phyloP scores from a whole-genome alignment of 37 sponge, comb jelly and placozoan species.

The Theonella swinhoei region DNA sequence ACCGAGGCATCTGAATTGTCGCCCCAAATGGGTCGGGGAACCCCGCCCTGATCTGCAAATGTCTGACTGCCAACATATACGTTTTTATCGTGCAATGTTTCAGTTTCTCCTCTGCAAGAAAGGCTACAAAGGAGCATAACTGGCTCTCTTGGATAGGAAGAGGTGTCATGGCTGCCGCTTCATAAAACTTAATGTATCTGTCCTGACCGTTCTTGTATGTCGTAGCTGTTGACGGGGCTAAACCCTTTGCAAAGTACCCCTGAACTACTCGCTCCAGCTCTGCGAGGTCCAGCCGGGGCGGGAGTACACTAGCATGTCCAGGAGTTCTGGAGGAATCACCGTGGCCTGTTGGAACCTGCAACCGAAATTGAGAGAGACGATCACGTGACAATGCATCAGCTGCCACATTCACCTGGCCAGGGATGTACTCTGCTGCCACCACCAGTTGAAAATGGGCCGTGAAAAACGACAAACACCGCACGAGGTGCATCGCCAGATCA shows the following conservation, averaged over 20 bases:
- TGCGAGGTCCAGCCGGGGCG: conserved; percentile 42
- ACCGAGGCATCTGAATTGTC: conserved; percentile 25
- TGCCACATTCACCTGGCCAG: conserved; percentile 25
- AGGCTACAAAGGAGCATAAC: conserved; percentile 22
- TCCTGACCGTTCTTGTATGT: no score
- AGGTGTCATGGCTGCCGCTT: no score
- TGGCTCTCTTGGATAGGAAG: conserved; percentile 11
- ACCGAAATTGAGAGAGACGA: conserved; percentile 8
- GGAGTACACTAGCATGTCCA: neutral
- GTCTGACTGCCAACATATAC: conserved; percentile 48
- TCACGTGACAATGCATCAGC: conserved; percentile 46
- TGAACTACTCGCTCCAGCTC: conserved; percentile 14
- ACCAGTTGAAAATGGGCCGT: neutral
- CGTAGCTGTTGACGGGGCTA: no score
- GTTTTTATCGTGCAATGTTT: conserved; percentile 33
- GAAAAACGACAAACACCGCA: conserved; percentile 46
- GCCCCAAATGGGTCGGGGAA: conserved; percentile 15
- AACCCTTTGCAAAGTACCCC: conserved; percentile 16
- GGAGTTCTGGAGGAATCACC: neutral
- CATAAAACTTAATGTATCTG: no score
- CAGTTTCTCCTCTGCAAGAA: conserved; percentile 19
- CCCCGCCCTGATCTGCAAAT: conserved; percentile 28
- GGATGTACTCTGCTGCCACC: conserved; percentile 38
- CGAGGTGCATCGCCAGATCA: conserved; percentile 32
- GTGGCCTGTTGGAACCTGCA: conserved; percentile 8